Conservation (phyloP, 2,797 vertebrate species). For the Trachops cirrhosus region DNA sequence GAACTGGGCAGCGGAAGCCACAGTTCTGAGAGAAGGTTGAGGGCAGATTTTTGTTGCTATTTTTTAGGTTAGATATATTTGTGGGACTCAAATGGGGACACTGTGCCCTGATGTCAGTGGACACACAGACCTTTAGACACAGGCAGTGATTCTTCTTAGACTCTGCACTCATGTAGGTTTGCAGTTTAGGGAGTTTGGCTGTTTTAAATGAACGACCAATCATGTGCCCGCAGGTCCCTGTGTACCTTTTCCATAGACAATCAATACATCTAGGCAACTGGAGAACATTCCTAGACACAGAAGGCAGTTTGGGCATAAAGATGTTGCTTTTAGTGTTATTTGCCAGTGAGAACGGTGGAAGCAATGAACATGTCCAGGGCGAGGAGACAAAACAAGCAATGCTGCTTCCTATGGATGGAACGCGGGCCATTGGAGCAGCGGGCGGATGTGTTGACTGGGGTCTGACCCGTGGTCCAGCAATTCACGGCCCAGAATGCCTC, state of each 20-base stretch:
- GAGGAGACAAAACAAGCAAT: not conserved
- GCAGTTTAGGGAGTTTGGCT: not conserved
- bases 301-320: not conserved
- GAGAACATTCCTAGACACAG: not conserved
- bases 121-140: not conserved
- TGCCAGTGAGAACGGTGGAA: not conserved
- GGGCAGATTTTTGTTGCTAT: not conserved
- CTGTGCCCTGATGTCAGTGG: too few relatives aligned
- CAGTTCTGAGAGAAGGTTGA: not conserved
- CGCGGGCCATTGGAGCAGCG: too few relatives aligned
- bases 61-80: not conserved
- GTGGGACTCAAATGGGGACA: not conserved
- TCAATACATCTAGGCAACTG: not conserved
- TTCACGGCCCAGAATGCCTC: not conserved
- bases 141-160: fast-evolving
- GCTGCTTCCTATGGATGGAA: not conserved
- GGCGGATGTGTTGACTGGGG: not conserved
- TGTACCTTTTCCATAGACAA: not conserved
- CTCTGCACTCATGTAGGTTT: not conserved
- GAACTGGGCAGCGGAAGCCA: not conserved
- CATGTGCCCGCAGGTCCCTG: not conserved
- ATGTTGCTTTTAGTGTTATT: too few relatives aligned
- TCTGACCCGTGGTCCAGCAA: not conserved
- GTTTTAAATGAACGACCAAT: not conserved
- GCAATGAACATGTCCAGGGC: not conserved